phyloP scores from a whole-genome alignment of 2,888 invertebrate species.

The Daptonema setosum region DNA sequence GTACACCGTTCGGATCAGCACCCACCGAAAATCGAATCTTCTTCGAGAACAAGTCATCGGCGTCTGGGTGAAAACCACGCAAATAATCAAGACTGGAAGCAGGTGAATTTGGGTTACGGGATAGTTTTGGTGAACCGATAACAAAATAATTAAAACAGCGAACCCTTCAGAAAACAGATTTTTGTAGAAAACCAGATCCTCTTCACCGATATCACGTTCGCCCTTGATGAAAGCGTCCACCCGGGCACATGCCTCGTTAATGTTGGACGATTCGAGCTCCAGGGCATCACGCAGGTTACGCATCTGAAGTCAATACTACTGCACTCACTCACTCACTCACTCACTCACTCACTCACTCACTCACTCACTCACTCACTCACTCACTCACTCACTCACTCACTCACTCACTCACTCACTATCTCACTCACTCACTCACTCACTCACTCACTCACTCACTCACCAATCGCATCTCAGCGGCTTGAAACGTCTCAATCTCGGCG shows the following conservation, averaged over 20 bases:
- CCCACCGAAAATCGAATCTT: constrained; percentile 48
- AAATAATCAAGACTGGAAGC: too few species aligned
- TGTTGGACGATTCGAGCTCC: constrained; percentile 78
- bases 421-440: too few species aligned
- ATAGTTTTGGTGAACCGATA: too few species aligned
- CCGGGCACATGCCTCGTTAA: constrained; percentile 82
- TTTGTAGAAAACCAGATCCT: constrained; percentile 74
- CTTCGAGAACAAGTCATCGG: constrained; percentile 29
- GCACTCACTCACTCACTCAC: too few species aligned
- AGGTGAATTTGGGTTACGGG: too few species aligned
- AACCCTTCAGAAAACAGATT: constrained; percentile 85
- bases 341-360: too few species aligned
- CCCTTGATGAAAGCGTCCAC: constrained; percentile 44
- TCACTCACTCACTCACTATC: too few species aligned
- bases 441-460: too few species aligned
- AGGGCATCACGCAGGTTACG: constrained; percentile 72
- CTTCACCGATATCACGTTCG: constrained; percentile 41
- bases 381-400: too few species aligned
- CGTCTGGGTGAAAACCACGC: constrained; percentile 51
- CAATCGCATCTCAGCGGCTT: constrained; percentile 62
- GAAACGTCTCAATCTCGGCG: constrained; percentile 54
- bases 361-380: too few species aligned
- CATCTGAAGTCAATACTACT: constrained; percentile 12
- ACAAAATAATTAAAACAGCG: too few species aligned
- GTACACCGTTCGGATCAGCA: constrained; percentile 24